Conservation (phyloP, 2,113 vertebrate genomes). For the Stigmatopora argus region DNA sequence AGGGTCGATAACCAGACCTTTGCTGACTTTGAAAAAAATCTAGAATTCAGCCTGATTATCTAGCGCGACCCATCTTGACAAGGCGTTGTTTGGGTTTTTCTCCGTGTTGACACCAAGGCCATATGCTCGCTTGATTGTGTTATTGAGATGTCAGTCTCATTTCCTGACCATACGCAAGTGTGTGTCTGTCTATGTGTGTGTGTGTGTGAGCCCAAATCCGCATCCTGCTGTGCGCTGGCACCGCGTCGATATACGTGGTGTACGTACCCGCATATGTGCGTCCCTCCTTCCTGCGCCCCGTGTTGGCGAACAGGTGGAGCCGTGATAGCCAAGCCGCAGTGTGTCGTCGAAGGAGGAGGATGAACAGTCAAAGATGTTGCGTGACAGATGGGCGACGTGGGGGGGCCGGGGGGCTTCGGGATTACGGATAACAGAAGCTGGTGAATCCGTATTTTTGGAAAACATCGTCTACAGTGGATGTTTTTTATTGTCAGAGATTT, state of each 20-base stretch:
- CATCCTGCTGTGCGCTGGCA: slow-evolving; percentile 51
- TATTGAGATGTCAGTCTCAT: slow-evolving; percentile 71
- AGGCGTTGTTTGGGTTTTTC: slow-evolving; percentile 14
- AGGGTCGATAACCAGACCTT: background rate
- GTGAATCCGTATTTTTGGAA: background rate
- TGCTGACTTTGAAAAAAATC: background rate
- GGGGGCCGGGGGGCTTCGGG: background rate
- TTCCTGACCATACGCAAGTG: slow-evolving; percentile 62
- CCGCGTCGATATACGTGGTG: slow-evolving; percentile 2
- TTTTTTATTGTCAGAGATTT: background rate
- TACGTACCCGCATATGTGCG: slow-evolving; percentile 36
- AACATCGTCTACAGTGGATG: background rate
- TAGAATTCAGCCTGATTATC: background rate
- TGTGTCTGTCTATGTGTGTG: slow-evolving; percentile 13
- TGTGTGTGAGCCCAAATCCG: slow-evolving; percentile 37
- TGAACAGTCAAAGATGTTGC: slow-evolving; percentile 5
- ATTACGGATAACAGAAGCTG: background rate
- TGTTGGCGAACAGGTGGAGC: slow-evolving; percentile 69
- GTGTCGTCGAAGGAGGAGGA: slow-evolving; percentile 12
- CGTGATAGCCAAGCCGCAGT: slow-evolving; percentile 51
- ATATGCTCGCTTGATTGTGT: slow-evolving; percentile 56
- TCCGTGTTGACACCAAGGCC: slow-evolving; percentile 54
- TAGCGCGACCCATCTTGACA: background rate
- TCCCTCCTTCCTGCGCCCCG: slow-evolving; percentile 65
- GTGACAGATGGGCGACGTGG: background rate